These are phyloP conservation scores for Epinotia ramella DNA, from an alignment of 2,888 invertebrate genomes.

Conservation along the genomic window DNA sequence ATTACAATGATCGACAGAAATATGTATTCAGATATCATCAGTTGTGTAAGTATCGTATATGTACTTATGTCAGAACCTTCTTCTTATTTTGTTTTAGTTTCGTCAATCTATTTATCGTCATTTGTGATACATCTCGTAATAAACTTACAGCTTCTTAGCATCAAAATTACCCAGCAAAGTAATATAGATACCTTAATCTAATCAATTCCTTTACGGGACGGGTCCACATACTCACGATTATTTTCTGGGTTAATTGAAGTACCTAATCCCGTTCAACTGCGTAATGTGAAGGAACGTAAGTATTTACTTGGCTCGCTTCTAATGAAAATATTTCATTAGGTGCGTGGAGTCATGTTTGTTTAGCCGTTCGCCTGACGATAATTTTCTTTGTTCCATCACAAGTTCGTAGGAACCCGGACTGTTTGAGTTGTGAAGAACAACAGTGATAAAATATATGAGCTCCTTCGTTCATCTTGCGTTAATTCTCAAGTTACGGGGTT, in stretches of 20 bases:
- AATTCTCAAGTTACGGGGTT: conserved; percentile 3
- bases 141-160: neutral
- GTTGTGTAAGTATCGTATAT: neutral
- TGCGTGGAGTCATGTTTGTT: conserved; percentile 50
- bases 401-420: conserved; percentile 37
- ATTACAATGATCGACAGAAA: neutral
- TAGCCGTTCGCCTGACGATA: conserved; percentile 54
- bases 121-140: neutral
- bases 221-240: neutral
- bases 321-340: conserved; percentile 68
- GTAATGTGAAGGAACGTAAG: conserved; percentile 45
- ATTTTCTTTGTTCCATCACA: conserved; percentile 56
- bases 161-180: neutral
- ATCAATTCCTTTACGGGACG: neutral
- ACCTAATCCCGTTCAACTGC: conserved; percentile 26
- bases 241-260: conserved; percentile 23
- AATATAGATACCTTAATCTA: neutral
- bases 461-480: neutral
- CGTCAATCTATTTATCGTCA: neutral
- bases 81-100: neutral
- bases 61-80: neutral
- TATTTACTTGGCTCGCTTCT: conserved; percentile 55
- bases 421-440: conserved; percentile 40
- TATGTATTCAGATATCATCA: neutral
- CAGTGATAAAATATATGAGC: conserved; percentile 30